Evolutionary conservation across 2,888 invertebrate genomes (phyloP).

Genomic region (Prosapia bicincta): DNA sequence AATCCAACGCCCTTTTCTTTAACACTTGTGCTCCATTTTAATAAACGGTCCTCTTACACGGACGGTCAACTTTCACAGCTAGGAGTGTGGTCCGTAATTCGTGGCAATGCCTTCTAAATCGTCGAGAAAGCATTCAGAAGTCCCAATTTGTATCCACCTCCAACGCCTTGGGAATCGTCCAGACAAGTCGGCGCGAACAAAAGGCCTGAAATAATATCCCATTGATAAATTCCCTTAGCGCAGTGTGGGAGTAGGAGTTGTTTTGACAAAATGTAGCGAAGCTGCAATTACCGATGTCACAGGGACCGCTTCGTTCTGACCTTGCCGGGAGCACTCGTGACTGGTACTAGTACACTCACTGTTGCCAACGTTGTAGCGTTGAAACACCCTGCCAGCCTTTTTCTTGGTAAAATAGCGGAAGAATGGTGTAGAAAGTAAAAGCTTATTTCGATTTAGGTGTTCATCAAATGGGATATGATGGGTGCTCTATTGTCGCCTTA

Average conservation of each 20-base stretch:
- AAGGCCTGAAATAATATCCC: background rate
- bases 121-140: background rate
- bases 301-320: background rate
- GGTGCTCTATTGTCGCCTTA: too few species aligned
- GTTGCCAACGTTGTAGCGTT: background rate
- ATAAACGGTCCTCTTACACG: too few species aligned
- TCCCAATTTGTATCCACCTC: background rate
- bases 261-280: background rate
- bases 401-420: too few species aligned
- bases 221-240: background rate
- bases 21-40: too few species aligned
- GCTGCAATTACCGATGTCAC: background rate
- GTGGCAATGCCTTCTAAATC: background rate
- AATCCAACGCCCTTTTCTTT: too few species aligned
- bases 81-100: background rate
- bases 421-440: too few species aligned
- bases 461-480: too few species aligned
- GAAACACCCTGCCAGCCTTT: too few species aligned
- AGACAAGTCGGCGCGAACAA: background rate
- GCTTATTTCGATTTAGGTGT: too few species aligned
- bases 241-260: background rate
- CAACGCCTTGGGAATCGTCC: background rate
- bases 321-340: background rate
- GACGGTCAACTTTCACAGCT: too few species aligned
- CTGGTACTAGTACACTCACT: background rate